A percentile compares a stretch with the other conserved stretches of the same genome.
phyloP scores from a whole-genome alignment of 2,113 vertebrate species.

The Nothocercus julius region DNA sequence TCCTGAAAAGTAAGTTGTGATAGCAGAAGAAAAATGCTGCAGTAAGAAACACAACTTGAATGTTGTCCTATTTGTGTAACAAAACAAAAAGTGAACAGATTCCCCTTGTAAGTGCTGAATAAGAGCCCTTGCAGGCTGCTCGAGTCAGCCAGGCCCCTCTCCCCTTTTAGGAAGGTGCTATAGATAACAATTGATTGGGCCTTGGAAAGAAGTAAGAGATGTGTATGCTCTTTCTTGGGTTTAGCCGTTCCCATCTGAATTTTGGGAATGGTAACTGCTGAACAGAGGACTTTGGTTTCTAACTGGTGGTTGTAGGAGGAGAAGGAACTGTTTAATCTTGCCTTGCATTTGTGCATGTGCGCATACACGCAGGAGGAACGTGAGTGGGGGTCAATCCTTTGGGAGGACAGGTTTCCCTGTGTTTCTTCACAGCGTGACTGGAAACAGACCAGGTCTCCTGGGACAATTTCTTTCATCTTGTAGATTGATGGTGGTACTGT shows the following conservation, averaged over 20 bases:
- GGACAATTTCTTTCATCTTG: neutral
- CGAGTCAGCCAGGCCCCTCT: neutral
- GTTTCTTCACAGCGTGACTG: neutral
- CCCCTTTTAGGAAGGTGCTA: neutral
- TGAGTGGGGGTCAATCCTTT: neutral
- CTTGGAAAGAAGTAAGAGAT: neutral
- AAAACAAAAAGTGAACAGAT: neutral
- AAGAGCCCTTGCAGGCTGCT: neutral
- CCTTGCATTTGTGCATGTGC: accelerated
- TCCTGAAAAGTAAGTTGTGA: neutral
- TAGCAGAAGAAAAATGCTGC: neutral
- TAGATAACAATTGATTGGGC: neutral
- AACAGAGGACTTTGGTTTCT: neutral
- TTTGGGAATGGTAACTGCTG: neutral
- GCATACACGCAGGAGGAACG: neutral
- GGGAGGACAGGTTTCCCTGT: neutral
- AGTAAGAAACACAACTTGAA: neutral
- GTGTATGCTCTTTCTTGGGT: neutral
- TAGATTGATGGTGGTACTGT: neutral
- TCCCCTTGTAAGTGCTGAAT: neutral
- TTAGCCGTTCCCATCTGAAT: neutral
- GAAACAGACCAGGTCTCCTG: neutral
- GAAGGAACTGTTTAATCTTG: neutral
- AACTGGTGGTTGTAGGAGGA: neutral
- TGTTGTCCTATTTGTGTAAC: neutral